phyloP scores from a whole-genome alignment of 2,113 vertebrate species.

The pig (Sus scrofa) region DNA sequence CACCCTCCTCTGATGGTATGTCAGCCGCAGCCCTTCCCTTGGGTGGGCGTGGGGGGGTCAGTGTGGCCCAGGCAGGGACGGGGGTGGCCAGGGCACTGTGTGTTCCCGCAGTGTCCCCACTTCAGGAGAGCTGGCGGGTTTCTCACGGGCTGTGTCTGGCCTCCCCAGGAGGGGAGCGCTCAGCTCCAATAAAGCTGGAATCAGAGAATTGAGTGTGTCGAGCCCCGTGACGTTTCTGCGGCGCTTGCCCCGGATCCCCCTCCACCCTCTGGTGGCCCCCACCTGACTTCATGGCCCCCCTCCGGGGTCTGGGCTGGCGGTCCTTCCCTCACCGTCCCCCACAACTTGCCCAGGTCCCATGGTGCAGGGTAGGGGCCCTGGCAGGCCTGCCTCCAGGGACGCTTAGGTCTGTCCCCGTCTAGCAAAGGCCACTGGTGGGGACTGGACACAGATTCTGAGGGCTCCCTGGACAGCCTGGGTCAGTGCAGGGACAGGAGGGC shows the following conservation, averaged over 20 bases:
- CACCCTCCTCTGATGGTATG: fast-evolving
- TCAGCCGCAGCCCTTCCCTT: not conserved
- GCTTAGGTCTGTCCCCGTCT: not conserved
- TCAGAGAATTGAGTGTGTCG: not conserved
- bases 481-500: not conserved
- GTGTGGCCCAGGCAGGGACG: not conserved
- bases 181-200: slow-evolving; percentile 80
- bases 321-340: fast-evolving
- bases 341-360: not conserved
- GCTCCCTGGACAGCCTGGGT: too few species aligned
- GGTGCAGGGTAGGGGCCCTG: not conserved
- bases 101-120: not conserved
- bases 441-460: not conserved
- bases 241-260: too few species aligned
- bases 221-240: fast-evolving
- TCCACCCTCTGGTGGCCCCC: too few species aligned
- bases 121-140: not conserved
- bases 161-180: slow-evolving; percentile 11
- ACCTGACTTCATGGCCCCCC: fast-evolving
- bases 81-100: not conserved
- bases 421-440: not conserved
- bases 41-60: not conserved
- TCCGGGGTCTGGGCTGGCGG: not conserved
- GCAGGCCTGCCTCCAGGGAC: too few species aligned
- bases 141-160: slow-evolving; percentile 36